Percentiles rank a stretch among this genome's conserved stretches.
phyloP scores from a whole-genome alignment of 2,113 vertebrate genomes.

The Raja brachyura region DNA sequence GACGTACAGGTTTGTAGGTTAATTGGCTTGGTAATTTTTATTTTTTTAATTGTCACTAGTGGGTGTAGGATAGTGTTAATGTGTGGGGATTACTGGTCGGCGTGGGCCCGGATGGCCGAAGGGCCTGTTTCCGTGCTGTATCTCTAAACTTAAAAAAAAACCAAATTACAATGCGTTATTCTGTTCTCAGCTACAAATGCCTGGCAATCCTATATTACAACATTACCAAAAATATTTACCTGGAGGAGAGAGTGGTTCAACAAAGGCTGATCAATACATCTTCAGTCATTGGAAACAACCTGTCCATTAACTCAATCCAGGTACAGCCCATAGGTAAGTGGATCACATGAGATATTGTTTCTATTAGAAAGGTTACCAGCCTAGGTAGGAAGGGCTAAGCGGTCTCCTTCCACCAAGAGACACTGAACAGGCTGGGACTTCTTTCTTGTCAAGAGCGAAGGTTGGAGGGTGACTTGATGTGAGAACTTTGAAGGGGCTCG shows the following conservation, averaged over 20 bases:
- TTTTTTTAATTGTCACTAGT: too few species aligned
- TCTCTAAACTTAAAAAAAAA: too few species aligned
- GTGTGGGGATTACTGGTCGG: too few species aligned
- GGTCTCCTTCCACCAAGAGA: too few species aligned
- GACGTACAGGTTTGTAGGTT: too few species aligned
- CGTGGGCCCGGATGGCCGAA: too few species aligned
- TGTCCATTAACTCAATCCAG: constrained; percentile 50
- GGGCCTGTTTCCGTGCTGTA: too few species aligned
- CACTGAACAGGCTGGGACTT: neutral
- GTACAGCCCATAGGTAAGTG: constrained; percentile 68
- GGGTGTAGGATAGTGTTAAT: too few species aligned
- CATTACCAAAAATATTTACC: constrained; percentile 59
- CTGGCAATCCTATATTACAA: constrained; percentile 74
- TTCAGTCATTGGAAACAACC: constrained; percentile 49
- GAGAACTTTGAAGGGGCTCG: neutral
- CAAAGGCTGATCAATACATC: constrained; percentile 54
- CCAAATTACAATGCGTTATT: neutral
- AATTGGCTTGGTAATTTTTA: too few species aligned
- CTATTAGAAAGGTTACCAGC: too few species aligned
- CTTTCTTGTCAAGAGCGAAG: neutral
- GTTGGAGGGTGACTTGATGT: neutral
- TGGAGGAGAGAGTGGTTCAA: constrained; percentile 58
- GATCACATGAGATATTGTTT: neutral
- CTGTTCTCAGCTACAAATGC: constrained; percentile 56
- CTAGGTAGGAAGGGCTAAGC: too few species aligned